Evolutionary conservation across 2,797 vertebrate species (phyloP).

Genomic region (Enteromius mattozi): DNA sequence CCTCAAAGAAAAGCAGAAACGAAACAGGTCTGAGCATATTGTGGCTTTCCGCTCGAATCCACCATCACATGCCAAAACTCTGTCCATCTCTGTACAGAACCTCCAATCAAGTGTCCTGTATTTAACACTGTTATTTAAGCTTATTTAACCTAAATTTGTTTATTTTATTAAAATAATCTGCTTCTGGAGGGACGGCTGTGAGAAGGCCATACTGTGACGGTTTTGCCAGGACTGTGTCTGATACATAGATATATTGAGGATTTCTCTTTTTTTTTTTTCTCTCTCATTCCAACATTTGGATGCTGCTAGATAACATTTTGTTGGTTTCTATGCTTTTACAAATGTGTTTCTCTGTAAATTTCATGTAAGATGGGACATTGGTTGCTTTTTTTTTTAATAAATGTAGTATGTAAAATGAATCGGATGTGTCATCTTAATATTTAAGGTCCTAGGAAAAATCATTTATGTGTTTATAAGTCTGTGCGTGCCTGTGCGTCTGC

Average conservation of each 20-base stretch:
- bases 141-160: slow-evolving; percentile 95
- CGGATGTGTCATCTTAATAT: neutral
- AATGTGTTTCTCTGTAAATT: slow-evolving; percentile 84
- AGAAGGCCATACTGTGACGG: slow-evolving; percentile 79
- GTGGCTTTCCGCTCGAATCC: slow-evolving; percentile 71
- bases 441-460: neutral
- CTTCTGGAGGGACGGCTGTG: slow-evolving; percentile 82
- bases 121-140: slow-evolving; percentile 99
- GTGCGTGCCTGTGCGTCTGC: no score
- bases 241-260: slow-evolving; percentile 79
- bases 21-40: slow-evolving; percentile 82
- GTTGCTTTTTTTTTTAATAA: slow-evolving; percentile 78
- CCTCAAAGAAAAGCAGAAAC: slow-evolving; percentile 78
- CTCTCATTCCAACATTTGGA: slow-evolving; percentile 86
- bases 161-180: slow-evolving; percentile 81
- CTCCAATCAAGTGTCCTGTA: slow-evolving; percentile 92
- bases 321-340: slow-evolving; percentile 93
- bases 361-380: slow-evolving; percentile 86
- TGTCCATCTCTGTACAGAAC: slow-evolving; percentile 93
- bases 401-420: slow-evolving; percentile 77
- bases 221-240: slow-evolving; percentile 79
- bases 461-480: no score
- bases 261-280: slow-evolving; percentile 66
- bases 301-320: slow-evolving; percentile 91
- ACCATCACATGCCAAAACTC: slow-evolving; percentile 82